phyloP scores from a whole-genome alignment of 2,888 invertebrate species.

The Xanthorhoe designata region DNA sequence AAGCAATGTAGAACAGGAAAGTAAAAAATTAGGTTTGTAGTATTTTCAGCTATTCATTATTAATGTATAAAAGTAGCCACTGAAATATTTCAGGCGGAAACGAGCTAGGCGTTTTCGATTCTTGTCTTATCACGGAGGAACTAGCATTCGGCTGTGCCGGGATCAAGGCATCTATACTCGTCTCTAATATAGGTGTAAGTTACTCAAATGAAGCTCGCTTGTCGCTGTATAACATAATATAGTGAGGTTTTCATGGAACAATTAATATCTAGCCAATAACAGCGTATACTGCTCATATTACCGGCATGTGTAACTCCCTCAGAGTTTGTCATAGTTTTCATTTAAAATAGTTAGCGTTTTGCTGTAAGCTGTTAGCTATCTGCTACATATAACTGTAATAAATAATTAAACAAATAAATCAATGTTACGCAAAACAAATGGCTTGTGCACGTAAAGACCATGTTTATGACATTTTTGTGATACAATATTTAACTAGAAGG shows the following conservation, averaged over 20 bases:
- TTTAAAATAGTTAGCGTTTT: too few species aligned
- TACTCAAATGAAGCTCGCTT: not conserved
- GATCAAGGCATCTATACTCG: slow-evolving; percentile 67
- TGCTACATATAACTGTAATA: too few species aligned
- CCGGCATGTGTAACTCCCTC: not conserved
- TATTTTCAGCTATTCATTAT: too few species aligned
- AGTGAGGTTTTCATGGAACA: slow-evolving; percentile 37
- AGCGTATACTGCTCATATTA: not conserved
- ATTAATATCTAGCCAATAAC: not conserved
- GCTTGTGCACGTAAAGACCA: too few species aligned
- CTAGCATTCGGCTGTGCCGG: slow-evolving; percentile 88
- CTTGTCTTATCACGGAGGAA: slow-evolving; percentile 57
- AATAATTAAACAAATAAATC: too few species aligned
- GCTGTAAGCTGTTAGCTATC: too few species aligned
- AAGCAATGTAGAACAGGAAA: too few species aligned
- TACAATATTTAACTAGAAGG: too few species aligned
- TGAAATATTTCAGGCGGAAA: slow-evolving; percentile 77
- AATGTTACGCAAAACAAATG: too few species aligned
- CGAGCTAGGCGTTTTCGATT: slow-evolving; percentile 82
- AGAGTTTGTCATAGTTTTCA: too few species aligned
- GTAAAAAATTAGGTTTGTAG: too few species aligned
- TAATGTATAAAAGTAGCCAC: not conserved
- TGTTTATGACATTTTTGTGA: too few species aligned
- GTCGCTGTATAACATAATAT: not conserved
- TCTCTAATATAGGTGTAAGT: slow-evolving; percentile 63